Percentiles rank a stretch among this genome's conserved stretches.
Evolutionary conservation across 2,113 vertebrate species (phyloP).

Genomic region (Mesocricetus auratus): DNA sequence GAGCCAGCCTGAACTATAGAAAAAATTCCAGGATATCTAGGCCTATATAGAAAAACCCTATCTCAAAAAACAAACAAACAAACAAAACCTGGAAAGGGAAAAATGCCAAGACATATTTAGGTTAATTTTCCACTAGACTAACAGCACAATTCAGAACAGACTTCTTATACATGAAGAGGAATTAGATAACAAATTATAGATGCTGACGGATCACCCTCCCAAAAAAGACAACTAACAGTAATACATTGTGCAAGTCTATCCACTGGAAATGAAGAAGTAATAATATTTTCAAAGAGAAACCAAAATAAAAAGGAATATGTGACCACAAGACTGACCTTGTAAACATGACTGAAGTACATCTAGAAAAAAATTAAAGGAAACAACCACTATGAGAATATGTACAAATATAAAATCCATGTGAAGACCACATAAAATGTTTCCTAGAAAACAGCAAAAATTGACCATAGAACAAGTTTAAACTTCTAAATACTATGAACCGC

Average conservation of each 20-base stretch:
- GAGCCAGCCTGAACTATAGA: neutral
- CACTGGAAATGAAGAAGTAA: neutral
- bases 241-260: neutral
- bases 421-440: neutral
- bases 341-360: neutral
- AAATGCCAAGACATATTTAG: neutral
- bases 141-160: neutral
- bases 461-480: neutral
- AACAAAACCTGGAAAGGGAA: neutral
- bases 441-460: neutral
- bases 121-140: neutral
- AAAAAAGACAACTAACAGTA: neutral
- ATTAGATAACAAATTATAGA: neutral
- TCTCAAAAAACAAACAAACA: neutral
- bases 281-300: neutral
- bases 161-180: neutral
- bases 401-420: neutral
- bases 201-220: neutral
- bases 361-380: neutral
- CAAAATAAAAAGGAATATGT: neutral
- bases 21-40: neutral
- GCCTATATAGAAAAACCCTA: neutral
- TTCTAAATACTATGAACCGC: too few species aligned
- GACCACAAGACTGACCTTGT: neutral
- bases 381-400: neutral